phyloP scores from a whole-genome alignment of 2,797 vertebrate species.

The Sebastes minor region DNA sequence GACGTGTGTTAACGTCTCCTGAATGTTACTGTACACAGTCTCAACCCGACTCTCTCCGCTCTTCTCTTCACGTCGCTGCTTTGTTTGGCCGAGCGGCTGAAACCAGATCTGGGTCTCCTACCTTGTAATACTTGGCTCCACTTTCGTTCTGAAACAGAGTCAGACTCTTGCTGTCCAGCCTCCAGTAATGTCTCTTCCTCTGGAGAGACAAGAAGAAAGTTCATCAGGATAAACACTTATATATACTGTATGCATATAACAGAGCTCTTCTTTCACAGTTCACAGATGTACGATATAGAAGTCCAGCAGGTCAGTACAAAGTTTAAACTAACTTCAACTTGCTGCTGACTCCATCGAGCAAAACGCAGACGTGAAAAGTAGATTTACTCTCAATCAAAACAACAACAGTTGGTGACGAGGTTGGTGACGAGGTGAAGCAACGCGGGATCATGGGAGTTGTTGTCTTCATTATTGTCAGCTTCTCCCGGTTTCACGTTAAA shows the following conservation, averaged over 20 bases:
- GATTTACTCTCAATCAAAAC: background rate
- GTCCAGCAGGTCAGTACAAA: no score
- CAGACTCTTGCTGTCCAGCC: constrained; percentile 84
- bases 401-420: no score
- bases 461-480: no score
- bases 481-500: no score
- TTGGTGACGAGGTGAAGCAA: no score
- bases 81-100: constrained; percentile 18
- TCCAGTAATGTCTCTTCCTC: constrained; percentile 88
- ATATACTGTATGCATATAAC: no score
- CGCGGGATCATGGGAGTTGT: no score
- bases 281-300: no score
- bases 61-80: background rate
- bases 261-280: no score
- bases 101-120: constrained; percentile 60
- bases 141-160: constrained; percentile 85
- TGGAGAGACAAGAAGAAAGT: constrained; percentile 30
- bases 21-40: background rate
- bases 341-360: background rate
- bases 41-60: constrained; percentile 10
- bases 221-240: background rate
- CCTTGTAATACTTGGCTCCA: constrained; percentile 85
- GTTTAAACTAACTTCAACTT: background rate
- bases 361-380: background rate
- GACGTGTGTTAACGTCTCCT: background rate